A percentile compares a stretch with the other conserved stretches of the same genome.
Conservation (phyloP, 2,888 invertebrate species). For the Andrena trimmerana region DNA sequence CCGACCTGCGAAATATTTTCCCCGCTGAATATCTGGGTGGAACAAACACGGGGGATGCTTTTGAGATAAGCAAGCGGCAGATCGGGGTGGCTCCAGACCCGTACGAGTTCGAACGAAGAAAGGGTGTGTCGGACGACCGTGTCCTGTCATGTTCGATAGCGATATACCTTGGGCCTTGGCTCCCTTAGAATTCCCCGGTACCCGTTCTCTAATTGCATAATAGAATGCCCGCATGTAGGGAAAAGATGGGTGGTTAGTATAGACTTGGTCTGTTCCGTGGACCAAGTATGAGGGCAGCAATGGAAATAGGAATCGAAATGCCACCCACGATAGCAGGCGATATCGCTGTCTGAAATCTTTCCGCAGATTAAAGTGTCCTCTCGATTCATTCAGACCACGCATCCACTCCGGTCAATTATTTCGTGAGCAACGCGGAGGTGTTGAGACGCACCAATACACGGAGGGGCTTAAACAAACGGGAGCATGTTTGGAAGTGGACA, state of each 20-base stretch:
- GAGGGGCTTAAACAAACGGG: conserved; percentile 44
- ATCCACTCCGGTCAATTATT: background rate
- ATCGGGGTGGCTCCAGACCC: conserved; percentile 71
- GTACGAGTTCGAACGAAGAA: conserved; percentile 84
- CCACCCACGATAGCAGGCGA: conserved; percentile 5
- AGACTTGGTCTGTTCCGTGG: conserved; percentile 59
- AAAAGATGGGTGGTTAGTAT: conserved; percentile 71
- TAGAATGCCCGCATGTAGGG: conserved; percentile 81
- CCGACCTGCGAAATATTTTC: conserved; percentile 43
- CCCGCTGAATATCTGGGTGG: conserved; percentile 25
- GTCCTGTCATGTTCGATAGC: conserved; percentile 85
- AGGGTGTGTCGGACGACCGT: conserved; percentile 85
- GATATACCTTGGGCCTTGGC: conserved; percentile 81
- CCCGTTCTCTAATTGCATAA: conserved; percentile 84
- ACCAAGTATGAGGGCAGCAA: conserved; percentile 62
- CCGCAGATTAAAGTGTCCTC: background rate
- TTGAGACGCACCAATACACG: background rate
- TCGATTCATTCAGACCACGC: too few species aligned
- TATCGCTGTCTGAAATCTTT: conserved; percentile 1
- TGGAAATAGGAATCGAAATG: conserved; percentile 64
- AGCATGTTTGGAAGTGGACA: conserved; percentile 58
- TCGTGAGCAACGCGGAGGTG: background rate
- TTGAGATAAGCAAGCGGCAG: conserved; percentile 81
- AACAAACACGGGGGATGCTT: conserved; percentile 75
- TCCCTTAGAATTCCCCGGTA: conserved; percentile 81